Base-by-base conservation (phyloP, 2,113 vertebrate genomes). In the Ictalurus furcatus region DNA sequence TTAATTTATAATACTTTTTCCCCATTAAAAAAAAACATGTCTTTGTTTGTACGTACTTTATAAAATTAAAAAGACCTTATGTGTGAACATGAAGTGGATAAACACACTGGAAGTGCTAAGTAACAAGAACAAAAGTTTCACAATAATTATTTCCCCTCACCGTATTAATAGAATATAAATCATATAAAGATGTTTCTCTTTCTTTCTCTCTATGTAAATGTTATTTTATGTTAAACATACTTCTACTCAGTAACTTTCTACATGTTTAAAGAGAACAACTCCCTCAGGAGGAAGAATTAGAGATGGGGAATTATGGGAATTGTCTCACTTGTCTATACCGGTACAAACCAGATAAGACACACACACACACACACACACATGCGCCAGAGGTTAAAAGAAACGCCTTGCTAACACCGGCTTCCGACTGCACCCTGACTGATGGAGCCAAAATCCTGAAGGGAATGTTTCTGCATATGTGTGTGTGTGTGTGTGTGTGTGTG, bases 241-340 rank as follows among this genome's bases (percentile, higher is more conserved):
- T 76, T 74, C 58, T 69, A 58, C 30, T 81, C 54, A 81, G 79
- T 81, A 1, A 58, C 3, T 4, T 3, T 30, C n/a, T 71, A 25
- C 58, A 16, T 58, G n/a, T 19, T 34, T 81, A 34, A 81, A 81
- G n/a, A 58, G n/a, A 58, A 21, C 19, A 61, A 82, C 30, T 61
- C 80, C 80, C 56, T 34, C 56, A 37, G 30, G 80, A 59, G 30
- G 4, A 81, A 58, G 30, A 59, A 82, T 59, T 61, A 59, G 30
- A 82, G 56, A 30, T 37, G 80, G 80, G 92, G 94, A 90, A 93
- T 93, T 91, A 92, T 91, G 92, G 92, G 90, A 88, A 69, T 73
- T 80, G 78, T 56, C 78, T 80, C 78, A 80, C 78, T 80, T 80
- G 78, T 82, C 8, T 30, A 82, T 82, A 82, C 80, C 30, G 30